Conservation (phyloP, 2,113 vertebrate genomes). For the Ramphastos sulfuratus region DNA sequence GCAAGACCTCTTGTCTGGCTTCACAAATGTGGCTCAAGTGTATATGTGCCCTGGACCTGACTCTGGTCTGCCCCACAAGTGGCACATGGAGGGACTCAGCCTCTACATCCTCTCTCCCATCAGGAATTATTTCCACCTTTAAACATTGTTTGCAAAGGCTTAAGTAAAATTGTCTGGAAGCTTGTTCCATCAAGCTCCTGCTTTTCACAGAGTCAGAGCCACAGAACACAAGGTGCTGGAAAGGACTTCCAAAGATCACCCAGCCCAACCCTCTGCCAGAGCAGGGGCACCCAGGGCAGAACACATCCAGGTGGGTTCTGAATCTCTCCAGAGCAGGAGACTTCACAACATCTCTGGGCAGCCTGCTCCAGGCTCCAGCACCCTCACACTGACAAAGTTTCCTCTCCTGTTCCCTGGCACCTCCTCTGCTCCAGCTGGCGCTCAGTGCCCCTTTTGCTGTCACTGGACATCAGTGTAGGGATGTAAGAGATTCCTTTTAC, state of each 20-base stretch:
- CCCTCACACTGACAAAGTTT: too few relatives aligned
- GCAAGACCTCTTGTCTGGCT: not conserved
- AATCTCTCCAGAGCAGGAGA: too few relatives aligned
- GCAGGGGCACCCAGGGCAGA: too few relatives aligned
- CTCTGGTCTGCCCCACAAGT: not conserved
- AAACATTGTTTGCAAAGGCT: not conserved
- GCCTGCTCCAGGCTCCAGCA: too few relatives aligned
- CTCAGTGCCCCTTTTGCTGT: too few relatives aligned
- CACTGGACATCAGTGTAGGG: not conserved
- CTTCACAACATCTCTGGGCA: too few relatives aligned
- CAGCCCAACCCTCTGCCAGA: too few relatives aligned
- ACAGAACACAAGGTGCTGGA: too few relatives aligned
- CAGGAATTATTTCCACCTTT: not conserved
- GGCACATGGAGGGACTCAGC: accelerated
- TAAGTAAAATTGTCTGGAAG: not conserved
- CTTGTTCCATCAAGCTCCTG: not conserved
- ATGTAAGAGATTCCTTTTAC: not conserved
- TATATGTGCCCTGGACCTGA: not conserved
- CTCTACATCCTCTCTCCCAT: not conserved
- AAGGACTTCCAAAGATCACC: too few relatives aligned
- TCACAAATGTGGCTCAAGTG: not conserved
- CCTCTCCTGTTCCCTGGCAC: too few relatives aligned
- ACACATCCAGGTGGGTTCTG: too few relatives aligned
- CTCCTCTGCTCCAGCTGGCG: too few relatives aligned
- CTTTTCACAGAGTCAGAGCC: not conserved